Base-by-base conservation (phyloP, 2,888 invertebrate genomes). In the Oscheius sp. region DNA sequence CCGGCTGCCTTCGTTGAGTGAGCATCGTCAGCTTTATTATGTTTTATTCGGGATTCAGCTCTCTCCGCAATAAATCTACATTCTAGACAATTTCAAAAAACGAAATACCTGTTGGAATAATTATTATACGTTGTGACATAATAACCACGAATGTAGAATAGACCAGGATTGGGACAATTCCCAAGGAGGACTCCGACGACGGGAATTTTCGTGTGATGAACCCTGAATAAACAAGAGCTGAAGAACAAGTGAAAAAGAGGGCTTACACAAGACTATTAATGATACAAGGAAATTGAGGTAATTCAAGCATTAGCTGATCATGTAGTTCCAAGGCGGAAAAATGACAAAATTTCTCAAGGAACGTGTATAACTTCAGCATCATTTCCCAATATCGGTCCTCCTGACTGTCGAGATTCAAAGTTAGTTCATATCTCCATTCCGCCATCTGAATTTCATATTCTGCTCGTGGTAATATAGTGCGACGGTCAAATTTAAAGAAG, bases 131-230 rank as follows among this genome's bases (percentile, higher is more conserved):
- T 44, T 5, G 77, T 71, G 6, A 76, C 67, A 65, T 74, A 81
- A 38, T 77, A 75, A 8, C 76, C 77, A 24, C 80, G 54, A 26
- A 75, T 73, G 28, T 80, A 56, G 50, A 81, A 81, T 2, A 75
- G 47, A 0, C 80, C 80, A 2, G 68, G 36, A 66, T 75, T 76
- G 9, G 72, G 71, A 57, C 77, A 75, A 51, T 73, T 77, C 8
- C 81, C 81, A 6, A 81, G 51, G 4, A 70, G 68, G 0, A 79
- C 57, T 24, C 51, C 57, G 0, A 67, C 32, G 5, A 79, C 47
- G n/a, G 56, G 54, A 20, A 77, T 28, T 30, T 70, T 61, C n/a
- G 63, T 24, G 51, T 79, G 75, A 45, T 76, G 72, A 1, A 75
- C 71, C 0, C 78, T 75, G 67, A 28, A 72, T 51, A 30, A 3